Conservation (phyloP, 2,888 invertebrate species). For the Melangyna quadrimaculata region DNA sequence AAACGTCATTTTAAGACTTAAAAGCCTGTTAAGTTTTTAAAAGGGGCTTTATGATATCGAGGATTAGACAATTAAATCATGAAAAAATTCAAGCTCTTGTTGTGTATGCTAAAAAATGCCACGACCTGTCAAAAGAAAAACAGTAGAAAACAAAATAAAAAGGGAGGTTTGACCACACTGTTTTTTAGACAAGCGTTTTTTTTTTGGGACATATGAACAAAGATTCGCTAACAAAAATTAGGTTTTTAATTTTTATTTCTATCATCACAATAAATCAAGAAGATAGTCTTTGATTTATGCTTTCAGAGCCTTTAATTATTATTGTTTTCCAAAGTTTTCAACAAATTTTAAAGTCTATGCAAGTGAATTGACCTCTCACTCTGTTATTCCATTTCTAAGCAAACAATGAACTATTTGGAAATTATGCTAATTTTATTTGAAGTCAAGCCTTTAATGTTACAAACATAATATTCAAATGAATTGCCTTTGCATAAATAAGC, state of each 20-base stretch:
- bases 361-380: conserved; percentile 3
- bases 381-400: not conserved
- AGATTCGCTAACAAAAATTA: not conserved
- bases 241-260: not conserved
- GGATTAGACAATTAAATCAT: too few species aligned
- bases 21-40: too few species aligned
- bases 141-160: not conserved
- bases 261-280: not conserved
- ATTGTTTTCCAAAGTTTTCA: not conserved
- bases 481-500: conserved; percentile 44
- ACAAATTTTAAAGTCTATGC: not conserved
- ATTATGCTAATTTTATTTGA: conserved; percentile 40
- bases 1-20: too few species aligned
- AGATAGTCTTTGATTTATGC: conserved; percentile 1
- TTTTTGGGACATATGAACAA: not conserved
- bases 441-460: conserved; percentile 19
- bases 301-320: not conserved
- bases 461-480: conserved; percentile 51
- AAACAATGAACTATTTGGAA: conserved; percentile 40
- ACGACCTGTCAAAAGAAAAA: not conserved
- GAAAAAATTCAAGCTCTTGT: too few species aligned
- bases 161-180: not conserved
- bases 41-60: too few species aligned
- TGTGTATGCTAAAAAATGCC: too few species aligned
- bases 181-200: not conserved